Evolutionary conservation across 2,888 invertebrate genomes (phyloP), one percentile per base, ranked within the genome.

Genomic region (Acrocyrtus sp.): DNA sequence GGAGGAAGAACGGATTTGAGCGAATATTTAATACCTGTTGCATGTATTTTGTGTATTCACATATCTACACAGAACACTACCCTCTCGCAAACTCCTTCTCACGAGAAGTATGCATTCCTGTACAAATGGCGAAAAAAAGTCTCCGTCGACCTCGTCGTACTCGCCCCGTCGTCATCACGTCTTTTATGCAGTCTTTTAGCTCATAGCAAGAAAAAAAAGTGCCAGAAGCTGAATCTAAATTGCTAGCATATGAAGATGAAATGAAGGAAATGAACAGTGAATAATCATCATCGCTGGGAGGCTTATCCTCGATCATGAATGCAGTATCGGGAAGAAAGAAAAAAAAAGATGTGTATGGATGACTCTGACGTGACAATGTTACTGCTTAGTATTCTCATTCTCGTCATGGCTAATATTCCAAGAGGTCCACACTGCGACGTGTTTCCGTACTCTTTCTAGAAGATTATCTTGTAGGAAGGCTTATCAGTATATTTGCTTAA

Each of bases 251-350:
- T 51, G 24, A 24, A 51, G 17, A 56, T 15, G 21, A 34, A 34
- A 47, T 26, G 47, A 29, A 58, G 58, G 58, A 58, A 58, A 58
- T 58, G 58, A 58, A 47, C 58, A 58, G 45, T 26, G 45, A 45
- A 58, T 58, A 26, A 58, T 45, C 58, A 58, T 58, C 24, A 58
- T 58, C 58, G 29, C 47, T 29, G 27, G 57, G 43, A 57, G 43
- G 57, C 15, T 17, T 43, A 57, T n/a, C n/a, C n/a, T n/a, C n/a
- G n/a, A n/a, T n/a, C n/a, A n/a, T n/a, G n/a, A n/a, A n/a, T n/a
- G n/a, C n/a, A n/a, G n/a, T n/a, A n/a, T n/a, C n/a, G n/a, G n/a
- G n/a, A n/a, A n/a, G n/a, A n/a, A n/a, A n/a, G n/a, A n/a, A n/a
- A n/a, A n/a, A n/a, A n/a, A n/a, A n/a, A n/a, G n/a, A n/a, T n/a